Percentiles rank a stretch among this genome's conserved stretches.
These are phyloP conservation scores for Calephelis nemesis DNA, from an alignment of 1,140 invertebrate genomes.

Conservation along the genomic window DNA sequence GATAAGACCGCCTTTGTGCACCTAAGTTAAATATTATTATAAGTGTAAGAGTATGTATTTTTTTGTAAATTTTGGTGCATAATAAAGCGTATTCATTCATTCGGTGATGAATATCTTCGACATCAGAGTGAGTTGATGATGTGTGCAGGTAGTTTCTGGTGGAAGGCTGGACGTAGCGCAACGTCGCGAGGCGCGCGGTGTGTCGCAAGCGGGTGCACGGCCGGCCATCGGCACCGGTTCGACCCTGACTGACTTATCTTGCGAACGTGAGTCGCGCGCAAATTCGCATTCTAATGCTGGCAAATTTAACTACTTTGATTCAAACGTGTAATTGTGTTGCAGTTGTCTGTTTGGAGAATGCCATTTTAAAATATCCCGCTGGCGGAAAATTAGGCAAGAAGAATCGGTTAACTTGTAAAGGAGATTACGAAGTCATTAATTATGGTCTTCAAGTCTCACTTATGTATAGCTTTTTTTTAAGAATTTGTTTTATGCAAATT, in stretches of 20 bases:
- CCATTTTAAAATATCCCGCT: not conserved
- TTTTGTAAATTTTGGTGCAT: too few species aligned
- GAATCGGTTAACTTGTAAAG: too few species aligned
- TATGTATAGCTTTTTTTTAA: too few species aligned
- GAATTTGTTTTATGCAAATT: too few species aligned
- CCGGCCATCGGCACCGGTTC: slow-evolving; percentile 73
- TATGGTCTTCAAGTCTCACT: too few species aligned
- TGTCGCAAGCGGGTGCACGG: slow-evolving; percentile 72
- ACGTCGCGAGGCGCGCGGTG: slow-evolving; percentile 37
- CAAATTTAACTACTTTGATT: slow-evolving; percentile 56
- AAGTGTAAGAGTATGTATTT: too few species aligned
- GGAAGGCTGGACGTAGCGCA: slow-evolving; percentile 32
- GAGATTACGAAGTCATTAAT: too few species aligned
- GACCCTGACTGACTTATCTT: slow-evolving; percentile 78
- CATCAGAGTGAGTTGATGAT: slow-evolving; percentile 23
- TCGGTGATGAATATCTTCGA: too few species aligned
- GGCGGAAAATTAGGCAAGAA: not conserved
- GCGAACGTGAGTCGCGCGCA: slow-evolving; percentile 73
- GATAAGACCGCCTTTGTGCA: too few species aligned
- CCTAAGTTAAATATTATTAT: too few species aligned
- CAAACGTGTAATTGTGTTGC: slow-evolving; percentile 14
- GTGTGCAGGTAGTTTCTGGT: slow-evolving; percentile 60
- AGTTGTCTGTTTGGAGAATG: not conserved
- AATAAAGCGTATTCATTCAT: too few species aligned
- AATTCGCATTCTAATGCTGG: slow-evolving; percentile 75